A percentile compares a stretch with the other conserved stretches of the same genome.
These are phyloP conservation scores for Entelurus aequoreus DNA, from an alignment of 2,113 vertebrate genomes.

Conservation along the genomic window DNA sequence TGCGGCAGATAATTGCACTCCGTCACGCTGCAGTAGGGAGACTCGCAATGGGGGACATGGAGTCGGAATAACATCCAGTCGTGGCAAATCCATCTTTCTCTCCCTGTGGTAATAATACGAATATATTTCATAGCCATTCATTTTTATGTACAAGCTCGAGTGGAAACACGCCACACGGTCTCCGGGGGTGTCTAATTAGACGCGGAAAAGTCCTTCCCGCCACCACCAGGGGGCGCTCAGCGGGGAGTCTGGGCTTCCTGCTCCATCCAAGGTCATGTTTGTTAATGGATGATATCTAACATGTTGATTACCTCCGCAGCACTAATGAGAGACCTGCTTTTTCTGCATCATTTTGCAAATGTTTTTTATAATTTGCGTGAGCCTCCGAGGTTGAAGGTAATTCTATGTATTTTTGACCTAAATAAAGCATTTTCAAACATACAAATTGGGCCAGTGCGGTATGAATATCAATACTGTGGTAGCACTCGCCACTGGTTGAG, in stretches of 20 bases:
- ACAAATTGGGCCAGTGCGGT: not conserved
- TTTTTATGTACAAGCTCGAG: not conserved
- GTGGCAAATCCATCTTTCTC: not conserved
- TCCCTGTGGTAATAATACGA: not conserved
- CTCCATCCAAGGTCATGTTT: not conserved
- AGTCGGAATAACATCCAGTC: not conserved
- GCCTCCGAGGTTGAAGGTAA: too few species aligned
- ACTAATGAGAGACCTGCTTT: too few species aligned
- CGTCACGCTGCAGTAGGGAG: slow-evolving; percentile 3
- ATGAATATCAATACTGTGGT: too few species aligned
- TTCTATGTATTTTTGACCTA: too few species aligned
- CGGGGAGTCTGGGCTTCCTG: not conserved
- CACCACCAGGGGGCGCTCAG: not conserved
- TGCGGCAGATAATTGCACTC: slow-evolving; percentile 4
- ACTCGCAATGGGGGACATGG: not conserved
- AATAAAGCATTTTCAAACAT: too few species aligned
- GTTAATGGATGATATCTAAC: too few species aligned
- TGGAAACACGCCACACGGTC: not conserved
- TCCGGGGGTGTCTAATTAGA: not conserved
- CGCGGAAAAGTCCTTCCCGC: not conserved
- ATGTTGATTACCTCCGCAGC: too few species aligned
- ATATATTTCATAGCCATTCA: not conserved
- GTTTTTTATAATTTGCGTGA: too few species aligned
- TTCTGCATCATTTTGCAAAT: too few species aligned
- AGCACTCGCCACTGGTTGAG: too few species aligned